Conservation (phyloP, 1,140 invertebrate species). For the Drosophila lacertosa region DNA sequence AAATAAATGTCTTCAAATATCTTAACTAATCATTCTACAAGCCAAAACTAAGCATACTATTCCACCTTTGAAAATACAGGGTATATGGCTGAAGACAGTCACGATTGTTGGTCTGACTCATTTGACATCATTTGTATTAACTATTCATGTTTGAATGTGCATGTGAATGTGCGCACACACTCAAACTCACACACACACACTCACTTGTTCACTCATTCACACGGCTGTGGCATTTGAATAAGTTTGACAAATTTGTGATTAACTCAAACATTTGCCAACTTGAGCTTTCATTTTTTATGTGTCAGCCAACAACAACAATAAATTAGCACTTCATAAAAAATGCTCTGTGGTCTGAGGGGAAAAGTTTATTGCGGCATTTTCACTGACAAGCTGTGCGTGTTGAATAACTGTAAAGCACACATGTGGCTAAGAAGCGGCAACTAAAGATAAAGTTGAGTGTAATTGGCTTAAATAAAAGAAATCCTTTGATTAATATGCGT, state of each 20-base stretch:
- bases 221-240: constrained; percentile 63
- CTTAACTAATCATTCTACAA: no score
- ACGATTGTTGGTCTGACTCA: constrained; percentile 24
- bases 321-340: constrained; percentile 71
- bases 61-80: no score
- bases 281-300: constrained; percentile 60
- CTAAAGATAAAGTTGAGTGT: background rate
- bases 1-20: no score
- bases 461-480: background rate
- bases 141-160: constrained; percentile 61
- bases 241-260: constrained; percentile 80
- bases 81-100: constrained; percentile 2
- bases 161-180: constrained; percentile 29
- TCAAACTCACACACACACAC: constrained; percentile 1
- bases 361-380: constrained; percentile 17
- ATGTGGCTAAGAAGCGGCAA: constrained; percentile 1
- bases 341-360: background rate
- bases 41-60: no score
- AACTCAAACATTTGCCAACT: constrained; percentile 73
- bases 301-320: constrained; percentile 41
- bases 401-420: background rate
- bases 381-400: background rate
- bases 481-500: no score
- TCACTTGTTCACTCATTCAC: background rate
- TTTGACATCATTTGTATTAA: constrained; percentile 62